Conservation (phyloP, 2,797 vertebrate genomes). For the Darevskia nairensis region DNA sequence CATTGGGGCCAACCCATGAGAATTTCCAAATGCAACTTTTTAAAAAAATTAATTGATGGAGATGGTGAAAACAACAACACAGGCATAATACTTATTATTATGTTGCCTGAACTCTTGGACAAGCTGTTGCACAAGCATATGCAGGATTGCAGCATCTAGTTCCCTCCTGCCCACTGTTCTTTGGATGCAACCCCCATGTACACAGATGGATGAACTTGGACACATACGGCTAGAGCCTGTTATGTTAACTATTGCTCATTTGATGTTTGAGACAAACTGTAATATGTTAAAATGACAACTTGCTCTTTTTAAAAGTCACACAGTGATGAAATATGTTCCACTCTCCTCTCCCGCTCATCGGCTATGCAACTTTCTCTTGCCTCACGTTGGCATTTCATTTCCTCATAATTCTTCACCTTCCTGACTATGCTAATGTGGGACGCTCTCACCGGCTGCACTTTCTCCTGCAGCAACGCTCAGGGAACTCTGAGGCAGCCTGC, state of each 20-base stretch:
- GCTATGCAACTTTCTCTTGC: constrained; percentile 4
- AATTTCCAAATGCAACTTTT: too few species aligned
- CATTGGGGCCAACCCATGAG: too few species aligned
- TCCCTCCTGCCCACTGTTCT: not conserved
- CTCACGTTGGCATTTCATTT: not conserved
- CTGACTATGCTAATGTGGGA: not conserved
- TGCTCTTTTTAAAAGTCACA: constrained; percentile 46
- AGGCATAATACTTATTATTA: too few species aligned
- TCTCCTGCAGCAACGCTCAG: not conserved
- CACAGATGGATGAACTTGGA: not conserved
- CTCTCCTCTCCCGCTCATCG: not conserved
- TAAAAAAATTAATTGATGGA: too few species aligned
- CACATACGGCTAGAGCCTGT: not conserved
- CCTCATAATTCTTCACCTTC: constrained; percentile 23
- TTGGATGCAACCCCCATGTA: not conserved
- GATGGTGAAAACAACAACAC: too few species aligned
- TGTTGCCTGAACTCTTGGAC: not conserved
- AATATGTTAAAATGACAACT: constrained; percentile 44
- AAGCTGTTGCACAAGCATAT: not conserved
- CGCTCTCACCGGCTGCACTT: not conserved
- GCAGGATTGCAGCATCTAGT: not conserved
- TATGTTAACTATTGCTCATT: constrained; percentile 42
- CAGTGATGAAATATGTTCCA: constrained; percentile 26
- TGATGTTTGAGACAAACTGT: constrained; percentile 34
- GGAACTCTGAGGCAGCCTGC: not conserved